phyloP scores from a whole-genome alignment of 2,797 vertebrate genomes.

The Pipistrellus pipistrellus region DNA sequence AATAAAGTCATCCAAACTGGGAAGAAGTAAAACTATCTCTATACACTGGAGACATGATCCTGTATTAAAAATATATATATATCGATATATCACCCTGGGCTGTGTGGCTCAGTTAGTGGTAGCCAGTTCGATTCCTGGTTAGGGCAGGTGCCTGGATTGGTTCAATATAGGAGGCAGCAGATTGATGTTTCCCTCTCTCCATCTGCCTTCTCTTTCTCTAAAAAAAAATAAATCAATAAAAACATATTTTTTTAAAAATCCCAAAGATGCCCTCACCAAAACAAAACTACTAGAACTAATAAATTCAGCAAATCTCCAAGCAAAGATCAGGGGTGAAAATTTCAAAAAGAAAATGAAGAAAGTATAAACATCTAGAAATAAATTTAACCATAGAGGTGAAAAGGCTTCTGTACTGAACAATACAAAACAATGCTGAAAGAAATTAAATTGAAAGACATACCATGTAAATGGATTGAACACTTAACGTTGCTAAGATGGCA shows the following conservation, averaged over 20 bases:
- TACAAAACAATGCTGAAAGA: neutral
- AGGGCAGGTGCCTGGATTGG: too few relatives aligned
- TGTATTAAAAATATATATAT: neutral
- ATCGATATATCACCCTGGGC: neutral
- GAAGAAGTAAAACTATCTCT: neutral
- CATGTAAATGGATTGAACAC: neutral
- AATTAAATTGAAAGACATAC: conserved; percentile 6
- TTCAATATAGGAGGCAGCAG: too few relatives aligned
- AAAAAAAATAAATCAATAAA: too few relatives aligned
- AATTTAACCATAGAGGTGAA: neutral
- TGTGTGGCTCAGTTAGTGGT: too few relatives aligned
- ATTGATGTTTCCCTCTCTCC: too few relatives aligned
- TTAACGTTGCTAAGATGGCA: neutral
- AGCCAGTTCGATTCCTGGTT: too few relatives aligned
- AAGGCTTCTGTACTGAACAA: neutral
- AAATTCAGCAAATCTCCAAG: neutral
- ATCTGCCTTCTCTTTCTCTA: too few relatives aligned
- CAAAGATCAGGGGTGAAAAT: neutral
- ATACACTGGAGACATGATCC: neutral
- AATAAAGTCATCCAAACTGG: neutral
- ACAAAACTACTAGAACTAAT: neutral
- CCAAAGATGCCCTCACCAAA: neutral
- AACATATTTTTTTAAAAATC: neutral
- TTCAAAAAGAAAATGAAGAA: neutral
- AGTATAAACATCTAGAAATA: conserved; percentile 1